Conservation (phyloP, 2,888 invertebrate species). For the Fragum fragum region DNA sequence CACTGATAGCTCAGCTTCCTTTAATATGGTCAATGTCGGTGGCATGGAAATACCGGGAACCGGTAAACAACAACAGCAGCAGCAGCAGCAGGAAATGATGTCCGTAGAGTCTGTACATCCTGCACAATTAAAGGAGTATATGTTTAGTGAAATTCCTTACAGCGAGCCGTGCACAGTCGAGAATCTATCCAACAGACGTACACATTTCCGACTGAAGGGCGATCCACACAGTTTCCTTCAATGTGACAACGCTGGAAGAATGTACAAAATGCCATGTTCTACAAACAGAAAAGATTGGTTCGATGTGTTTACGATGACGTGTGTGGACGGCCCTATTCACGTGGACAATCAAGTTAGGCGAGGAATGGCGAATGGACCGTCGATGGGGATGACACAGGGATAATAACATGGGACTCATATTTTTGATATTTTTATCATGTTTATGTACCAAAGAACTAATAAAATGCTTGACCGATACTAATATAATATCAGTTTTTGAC, state of each 20-base stretch:
- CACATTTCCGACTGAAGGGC: constrained; percentile 45
- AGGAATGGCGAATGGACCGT: not conserved
- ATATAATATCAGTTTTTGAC: too few species aligned
- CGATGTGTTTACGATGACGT: constrained; percentile 53
- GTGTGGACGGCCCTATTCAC: constrained; percentile 63
- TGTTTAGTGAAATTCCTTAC: constrained; percentile 33
- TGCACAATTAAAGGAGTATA: constrained; percentile 47
- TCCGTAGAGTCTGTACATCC: constrained; percentile 34
- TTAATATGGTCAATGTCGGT: not conserved
- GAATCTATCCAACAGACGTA: constrained; percentile 44
- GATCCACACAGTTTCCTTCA: constrained; percentile 56
- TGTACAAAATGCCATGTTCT: constrained; percentile 54
- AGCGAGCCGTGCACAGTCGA: constrained; percentile 54
- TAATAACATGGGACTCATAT: too few species aligned
- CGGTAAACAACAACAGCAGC: not conserved
- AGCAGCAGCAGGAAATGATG: constrained; percentile 2
- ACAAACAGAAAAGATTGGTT: constrained; percentile 54
- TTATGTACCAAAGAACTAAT: too few species aligned
- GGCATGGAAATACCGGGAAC: not conserved
- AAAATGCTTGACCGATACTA: too few species aligned
- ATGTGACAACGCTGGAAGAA: constrained; percentile 49
- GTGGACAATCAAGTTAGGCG: constrained; percentile 19
- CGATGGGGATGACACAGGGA: not conserved
- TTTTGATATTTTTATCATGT: too few species aligned
- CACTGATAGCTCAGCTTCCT: not conserved